phyloP scores from a whole-genome alignment of 2,888 invertebrate species.

The Harpagoxenus sublaevis region DNA sequence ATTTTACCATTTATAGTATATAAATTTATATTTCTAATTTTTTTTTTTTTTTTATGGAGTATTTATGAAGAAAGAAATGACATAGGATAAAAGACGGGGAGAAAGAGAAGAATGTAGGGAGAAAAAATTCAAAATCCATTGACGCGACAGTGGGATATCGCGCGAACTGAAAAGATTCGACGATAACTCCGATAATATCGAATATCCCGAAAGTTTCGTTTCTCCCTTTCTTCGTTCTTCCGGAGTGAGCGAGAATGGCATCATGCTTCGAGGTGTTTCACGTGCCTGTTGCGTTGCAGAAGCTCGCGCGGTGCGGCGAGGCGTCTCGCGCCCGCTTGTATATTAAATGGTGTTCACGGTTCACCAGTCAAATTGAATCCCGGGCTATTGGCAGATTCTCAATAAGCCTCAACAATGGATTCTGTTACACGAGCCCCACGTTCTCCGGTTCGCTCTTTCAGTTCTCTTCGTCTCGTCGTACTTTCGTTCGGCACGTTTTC shows the following conservation, averaged over 20 bases:
- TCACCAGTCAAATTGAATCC: constrained; percentile 80
- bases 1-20: background rate
- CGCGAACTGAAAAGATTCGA: background rate
- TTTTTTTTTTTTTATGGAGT: background rate
- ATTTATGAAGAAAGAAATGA: background rate
- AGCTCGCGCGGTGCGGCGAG: constrained; percentile 35
- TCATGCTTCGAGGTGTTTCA: constrained; percentile 36
- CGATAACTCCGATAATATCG: constrained; percentile 47
- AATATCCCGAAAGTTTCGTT: constrained; percentile 61
- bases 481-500: constrained; percentile 50
- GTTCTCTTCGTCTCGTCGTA: constrained; percentile 47
- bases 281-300: constrained; percentile 50
- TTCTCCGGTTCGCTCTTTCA: constrained; percentile 60
- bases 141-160: background rate
- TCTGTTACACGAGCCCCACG: constrained; percentile 69
- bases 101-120: background rate
- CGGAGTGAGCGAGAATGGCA: background rate
- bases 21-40: background rate
- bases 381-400: constrained; percentile 79
- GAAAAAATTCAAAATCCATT: background rate
- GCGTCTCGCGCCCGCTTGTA: constrained; percentile 59
- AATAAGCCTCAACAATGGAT: constrained; percentile 79
- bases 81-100: background rate
- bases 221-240: constrained; percentile 14
- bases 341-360: constrained; percentile 78